A percentile compares a stretch with the other conserved stretches of the same genome.
phyloP scores from a whole-genome alignment of 2,888 invertebrate genomes.

The Stramonita haemastoma region DNA sequence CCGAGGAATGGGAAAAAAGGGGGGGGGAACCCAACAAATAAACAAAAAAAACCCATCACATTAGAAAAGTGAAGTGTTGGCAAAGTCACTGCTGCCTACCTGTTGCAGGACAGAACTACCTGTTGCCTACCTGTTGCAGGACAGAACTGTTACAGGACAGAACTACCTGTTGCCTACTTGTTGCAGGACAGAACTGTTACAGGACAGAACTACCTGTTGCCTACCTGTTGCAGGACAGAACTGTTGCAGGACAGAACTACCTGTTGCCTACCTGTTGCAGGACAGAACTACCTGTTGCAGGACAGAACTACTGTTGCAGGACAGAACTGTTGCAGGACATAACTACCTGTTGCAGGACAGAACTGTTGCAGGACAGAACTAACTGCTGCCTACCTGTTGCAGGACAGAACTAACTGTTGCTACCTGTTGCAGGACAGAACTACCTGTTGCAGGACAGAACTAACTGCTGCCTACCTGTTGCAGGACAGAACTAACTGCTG shows the following conservation, averaged over 20 bases:
- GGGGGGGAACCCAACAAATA: no score
- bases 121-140: conserved; percentile 89
- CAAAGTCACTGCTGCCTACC: conserved; percentile 79
- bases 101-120: conserved; percentile 88
- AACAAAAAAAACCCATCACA: no score
- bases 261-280: conserved; percentile 88
- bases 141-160: no score
- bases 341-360: conserved; percentile 89
- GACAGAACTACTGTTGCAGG: conserved; percentile 89
- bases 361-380: no score
- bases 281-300: conserved; percentile 89
- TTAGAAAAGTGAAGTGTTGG: no score
- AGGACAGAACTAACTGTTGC: conserved; percentile 87
- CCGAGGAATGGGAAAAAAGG: no score
- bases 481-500: conserved; percentile 87
- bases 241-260: no score
- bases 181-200: conserved; percentile 90
- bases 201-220: no score
- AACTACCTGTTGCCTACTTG: no score
- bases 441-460: no score
- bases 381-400: conserved; percentile 89
- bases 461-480: conserved; percentile 89
- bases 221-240: conserved; percentile 89
- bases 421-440: conserved; percentile 90
- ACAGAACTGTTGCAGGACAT: no score